Percentiles rank a stretch among this genome's conserved stretches.
Conservation (phyloP, 2,113 vertebrate species). For the Bubo bubo region DNA sequence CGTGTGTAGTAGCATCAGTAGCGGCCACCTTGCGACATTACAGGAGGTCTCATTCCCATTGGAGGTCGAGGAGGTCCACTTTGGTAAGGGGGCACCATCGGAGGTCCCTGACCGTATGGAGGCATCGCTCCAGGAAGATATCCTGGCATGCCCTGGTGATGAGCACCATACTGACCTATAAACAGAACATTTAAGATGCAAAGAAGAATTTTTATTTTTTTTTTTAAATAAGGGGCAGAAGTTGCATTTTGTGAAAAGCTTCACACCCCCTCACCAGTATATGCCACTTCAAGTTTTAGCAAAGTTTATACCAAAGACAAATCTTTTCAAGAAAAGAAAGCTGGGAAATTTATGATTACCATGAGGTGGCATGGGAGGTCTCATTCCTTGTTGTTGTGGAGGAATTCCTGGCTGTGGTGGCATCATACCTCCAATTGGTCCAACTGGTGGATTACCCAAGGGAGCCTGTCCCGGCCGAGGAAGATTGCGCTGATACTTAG, state of each 20-base stretch:
- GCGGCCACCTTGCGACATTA: slow-evolving; percentile 98
- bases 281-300: background rate
- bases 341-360: slow-evolving; percentile 67
- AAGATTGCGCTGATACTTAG: slow-evolving; percentile 93
- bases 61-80: slow-evolving; percentile 92
- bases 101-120: slow-evolving; percentile 94
- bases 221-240: background rate
- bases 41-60: slow-evolving; percentile 97
- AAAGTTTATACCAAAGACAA: background rate
- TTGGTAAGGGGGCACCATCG: slow-evolving; percentile 95
- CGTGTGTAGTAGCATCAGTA: slow-evolving; percentile 90
- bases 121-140: slow-evolving; percentile 96
- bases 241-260: background rate
- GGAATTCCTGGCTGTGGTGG: slow-evolving; percentile 88
- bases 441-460: slow-evolving; percentile 85
- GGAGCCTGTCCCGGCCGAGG: slow-evolving; percentile 89
- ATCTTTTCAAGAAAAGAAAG: background rate
- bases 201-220: background rate
- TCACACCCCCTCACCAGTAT: background rate
- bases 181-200: slow-evolving; percentile 67
- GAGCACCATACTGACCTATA: slow-evolving; percentile 93
- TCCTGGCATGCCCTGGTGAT: slow-evolving; percentile 95
- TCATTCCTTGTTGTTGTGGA: slow-evolving; percentile 91
- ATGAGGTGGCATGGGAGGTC: slow-evolving; percentile 88
- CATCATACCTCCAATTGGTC: slow-evolving; percentile 91